Evolutionary conservation across 2,888 invertebrate species (phyloP).

Genomic region (Tanytarsus gracilentus): DNA sequence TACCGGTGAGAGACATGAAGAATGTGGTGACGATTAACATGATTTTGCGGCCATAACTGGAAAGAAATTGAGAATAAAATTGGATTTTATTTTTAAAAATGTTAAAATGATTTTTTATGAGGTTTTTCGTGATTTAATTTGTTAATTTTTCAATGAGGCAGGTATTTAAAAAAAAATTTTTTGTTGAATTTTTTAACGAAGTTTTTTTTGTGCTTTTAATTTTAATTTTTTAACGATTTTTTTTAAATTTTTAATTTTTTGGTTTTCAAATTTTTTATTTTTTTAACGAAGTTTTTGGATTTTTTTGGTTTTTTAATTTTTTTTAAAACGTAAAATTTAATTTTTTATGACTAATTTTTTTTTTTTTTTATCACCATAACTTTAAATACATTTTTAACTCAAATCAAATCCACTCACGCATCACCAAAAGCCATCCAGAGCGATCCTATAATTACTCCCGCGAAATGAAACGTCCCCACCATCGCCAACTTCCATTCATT

Average conservation of each 20-base stretch:
- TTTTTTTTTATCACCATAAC: too few species aligned
- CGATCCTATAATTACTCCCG: slow-evolving; percentile 50
- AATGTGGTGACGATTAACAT: slow-evolving; percentile 44
- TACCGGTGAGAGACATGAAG: slow-evolving; percentile 43
- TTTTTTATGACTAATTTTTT: too few species aligned
- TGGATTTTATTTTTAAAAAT: neutral
- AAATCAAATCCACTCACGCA: neutral
- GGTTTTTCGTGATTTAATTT: too few species aligned
- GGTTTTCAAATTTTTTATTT: neutral
- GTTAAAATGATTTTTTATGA: neutral
- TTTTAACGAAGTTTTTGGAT: too few species aligned
- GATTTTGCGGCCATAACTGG: slow-evolving; percentile 45
- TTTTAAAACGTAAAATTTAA: too few species aligned
- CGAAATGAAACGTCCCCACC: slow-evolving; percentile 54
- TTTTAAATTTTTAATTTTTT: neutral
- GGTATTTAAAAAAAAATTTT: too few species aligned
- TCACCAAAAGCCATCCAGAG: slow-evolving; percentile 17
- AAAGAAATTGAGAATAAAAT: slow-evolving; percentile 23
- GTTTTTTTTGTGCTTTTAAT: too few species aligned
- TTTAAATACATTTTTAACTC: too few species aligned
- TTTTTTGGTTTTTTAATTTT: too few species aligned
- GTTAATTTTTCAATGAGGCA: too few species aligned
- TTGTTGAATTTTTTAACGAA: too few species aligned
- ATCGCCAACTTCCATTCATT: slow-evolving; percentile 53
- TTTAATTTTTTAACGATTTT: neutral